These are phyloP conservation scores for Tipula lateralis DNA, from an alignment of 2,888 invertebrate genomes.

Conservation along the genomic window DNA sequence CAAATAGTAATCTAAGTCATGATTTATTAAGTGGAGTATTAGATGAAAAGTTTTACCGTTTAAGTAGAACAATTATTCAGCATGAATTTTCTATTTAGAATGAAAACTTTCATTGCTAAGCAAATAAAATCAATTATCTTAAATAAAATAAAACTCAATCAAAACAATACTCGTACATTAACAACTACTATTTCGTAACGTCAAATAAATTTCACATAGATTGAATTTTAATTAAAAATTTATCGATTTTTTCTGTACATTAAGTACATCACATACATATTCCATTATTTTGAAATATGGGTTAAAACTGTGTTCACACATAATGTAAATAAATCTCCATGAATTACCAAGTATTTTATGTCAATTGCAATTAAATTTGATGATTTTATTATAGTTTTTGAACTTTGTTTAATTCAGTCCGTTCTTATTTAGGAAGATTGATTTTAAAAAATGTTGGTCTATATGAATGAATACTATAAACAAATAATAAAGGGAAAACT, in stretches of 20 bases:
- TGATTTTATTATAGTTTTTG: background rate
- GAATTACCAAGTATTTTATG: background rate
- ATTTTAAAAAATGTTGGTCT: too few species aligned
- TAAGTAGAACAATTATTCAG: too few species aligned
- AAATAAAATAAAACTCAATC: too few species aligned
- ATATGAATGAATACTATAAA: background rate
- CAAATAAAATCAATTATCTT: too few species aligned
- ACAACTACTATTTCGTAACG: background rate
- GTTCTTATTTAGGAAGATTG: background rate
- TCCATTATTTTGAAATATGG: background rate
- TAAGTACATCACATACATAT: background rate
- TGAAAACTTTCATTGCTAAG: too few species aligned
- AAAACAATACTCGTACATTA: too few species aligned
- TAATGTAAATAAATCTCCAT: background rate
- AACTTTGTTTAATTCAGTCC: background rate
- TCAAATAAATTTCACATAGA: background rate
- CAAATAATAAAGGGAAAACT: background rate
- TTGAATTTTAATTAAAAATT: constrained; percentile 5
- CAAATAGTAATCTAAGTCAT: too few species aligned
- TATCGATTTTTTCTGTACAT: background rate
- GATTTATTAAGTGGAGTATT: too few species aligned
- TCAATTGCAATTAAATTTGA: background rate
- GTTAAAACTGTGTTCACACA: constrained; percentile 1
- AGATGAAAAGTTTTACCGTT: too few species aligned
- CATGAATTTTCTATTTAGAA: too few species aligned